Evolutionary conservation across 2,888 invertebrate species (phyloP), one percentile per base, ranked within the genome.

Genomic region (Cactoblastis cactorum): DNA sequence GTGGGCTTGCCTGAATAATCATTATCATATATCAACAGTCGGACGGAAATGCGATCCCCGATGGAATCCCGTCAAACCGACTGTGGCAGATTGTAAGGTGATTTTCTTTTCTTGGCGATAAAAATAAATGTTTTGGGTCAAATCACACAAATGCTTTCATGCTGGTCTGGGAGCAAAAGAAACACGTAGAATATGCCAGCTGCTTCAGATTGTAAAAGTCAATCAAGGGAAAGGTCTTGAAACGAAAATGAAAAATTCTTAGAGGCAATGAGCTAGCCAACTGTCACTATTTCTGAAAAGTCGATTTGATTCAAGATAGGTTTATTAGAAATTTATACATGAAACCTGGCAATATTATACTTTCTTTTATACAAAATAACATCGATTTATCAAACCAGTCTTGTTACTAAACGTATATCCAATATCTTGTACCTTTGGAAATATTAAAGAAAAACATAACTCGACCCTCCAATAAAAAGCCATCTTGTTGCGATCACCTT

Each of bases 401-500:
- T 28, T 35, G 9, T 2, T 28, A 8, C 24, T 5, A 43, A 43
- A 32, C 11, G 17, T n/a, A 47, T 17, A 46, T 34, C 34, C 18
- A 46, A 46, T 19, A 19, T 22, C 2, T 22, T 18, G 24, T 34
- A 50, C 50, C 34, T 48, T 49, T 45, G 9, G 19, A 28, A 9
- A 45, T 52, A 48, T 49, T 19, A 43, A 53, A 51, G 49, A 49
- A 50, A 53, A 59, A 58, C 58, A 61, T 52, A 53, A 55, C 55
- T 56, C 53, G 54, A 53, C 51, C 51, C 50, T 53, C 58, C 49
- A 50, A 49, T 60, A 56, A 61, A 61, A 68, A 65, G 68, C 67
- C 79, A 80, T 82, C 77, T 79, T 75, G 75, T 70, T 63, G 67
- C 70, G 75, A 84, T 83, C 83, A 80, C 83, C 80, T 83, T 74